Percentiles rank a stretch among this genome's conserved stretches.
Conservation (phyloP, 2,113 vertebrate genomes). For the Pelobates fuscus region DNA sequence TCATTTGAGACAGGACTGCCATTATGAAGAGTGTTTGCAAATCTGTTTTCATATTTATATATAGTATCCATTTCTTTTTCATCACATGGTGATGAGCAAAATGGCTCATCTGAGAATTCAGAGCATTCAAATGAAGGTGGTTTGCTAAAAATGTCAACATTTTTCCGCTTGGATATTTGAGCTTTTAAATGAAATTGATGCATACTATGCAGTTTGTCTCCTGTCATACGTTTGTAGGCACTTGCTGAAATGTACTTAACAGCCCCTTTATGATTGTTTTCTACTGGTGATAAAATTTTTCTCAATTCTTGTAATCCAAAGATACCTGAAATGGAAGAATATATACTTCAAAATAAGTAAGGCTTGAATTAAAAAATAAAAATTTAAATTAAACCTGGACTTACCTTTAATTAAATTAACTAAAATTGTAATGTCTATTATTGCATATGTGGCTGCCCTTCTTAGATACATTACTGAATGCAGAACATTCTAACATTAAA, state of each 20-base stretch:
- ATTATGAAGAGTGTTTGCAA: not conserved
- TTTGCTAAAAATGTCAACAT: not conserved
- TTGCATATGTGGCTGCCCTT: too few species aligned
- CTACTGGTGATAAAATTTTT: not conserved
- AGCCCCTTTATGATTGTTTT: not conserved
- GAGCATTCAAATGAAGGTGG: not conserved
- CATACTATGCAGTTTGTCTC: not conserved
- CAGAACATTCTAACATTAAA: too few species aligned
- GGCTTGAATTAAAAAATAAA: too few species aligned
- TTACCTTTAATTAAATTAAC: too few species aligned
- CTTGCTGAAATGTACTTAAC: not conserved
- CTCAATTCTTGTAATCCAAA: not conserved
- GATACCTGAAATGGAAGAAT: not conserved
- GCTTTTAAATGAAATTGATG: not conserved
- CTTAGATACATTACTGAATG: too few species aligned
- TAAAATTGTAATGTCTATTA: too few species aligned
- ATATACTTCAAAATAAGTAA: too few species aligned
- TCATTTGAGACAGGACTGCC: not conserved
- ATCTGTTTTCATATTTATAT: not conserved
- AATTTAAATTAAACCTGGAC: too few species aligned
- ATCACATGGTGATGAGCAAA: constrained; percentile 33
- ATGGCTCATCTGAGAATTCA: not conserved
- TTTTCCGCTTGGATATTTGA: not conserved
- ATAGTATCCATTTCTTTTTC: not conserved
- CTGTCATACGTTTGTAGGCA: not conserved